phyloP scores from a whole-genome alignment of 2,888 invertebrate genomes.

The Drosophila pseudotalamancana region DNA sequence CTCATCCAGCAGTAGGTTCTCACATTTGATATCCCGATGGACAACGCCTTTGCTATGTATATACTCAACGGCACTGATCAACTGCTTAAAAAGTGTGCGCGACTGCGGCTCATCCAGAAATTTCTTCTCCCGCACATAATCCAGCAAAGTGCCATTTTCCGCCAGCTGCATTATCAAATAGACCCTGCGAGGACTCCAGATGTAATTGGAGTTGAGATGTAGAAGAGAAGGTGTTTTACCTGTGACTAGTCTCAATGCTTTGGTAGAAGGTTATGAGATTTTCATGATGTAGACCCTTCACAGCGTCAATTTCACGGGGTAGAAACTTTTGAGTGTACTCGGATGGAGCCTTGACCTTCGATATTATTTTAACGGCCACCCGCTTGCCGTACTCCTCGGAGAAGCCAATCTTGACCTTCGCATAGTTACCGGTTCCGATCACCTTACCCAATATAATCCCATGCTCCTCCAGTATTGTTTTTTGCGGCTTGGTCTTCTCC shows the following conservation, averaged over 20 bases:
- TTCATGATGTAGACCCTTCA: slow-evolving; percentile 91
- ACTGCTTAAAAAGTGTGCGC: slow-evolving; percentile 89
- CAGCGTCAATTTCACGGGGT: slow-evolving; percentile 92
- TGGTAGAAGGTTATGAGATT: slow-evolving; percentile 92
- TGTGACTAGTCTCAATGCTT: slow-evolving; percentile 93
- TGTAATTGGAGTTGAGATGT: not conserved
- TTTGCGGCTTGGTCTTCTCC: slow-evolving; percentile 67
- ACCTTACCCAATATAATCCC: slow-evolving; percentile 90
- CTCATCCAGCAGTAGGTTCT: slow-evolving; percentile 90
- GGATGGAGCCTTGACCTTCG: slow-evolving; percentile 92
- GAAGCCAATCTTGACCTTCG: slow-evolving; percentile 91
- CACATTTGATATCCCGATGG: slow-evolving; percentile 93
- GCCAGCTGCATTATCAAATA: slow-evolving; percentile 94
- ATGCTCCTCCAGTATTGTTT: slow-evolving; percentile 90
- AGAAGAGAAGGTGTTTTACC: slow-evolving; percentile 85
- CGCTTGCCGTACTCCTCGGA: slow-evolving; percentile 90
- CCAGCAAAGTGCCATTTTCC: slow-evolving; percentile 91
- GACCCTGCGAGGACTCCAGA: slow-evolving; percentile 85
- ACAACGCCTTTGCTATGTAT: slow-evolving; percentile 92
- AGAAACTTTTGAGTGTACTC: slow-evolving; percentile 92
- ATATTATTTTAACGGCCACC: slow-evolving; percentile 93
- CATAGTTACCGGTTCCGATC: slow-evolving; percentile 93
- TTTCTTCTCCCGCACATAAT: slow-evolving; percentile 90
- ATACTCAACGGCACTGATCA: slow-evolving; percentile 90
- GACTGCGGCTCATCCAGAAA: slow-evolving; percentile 89